Conservation (phyloP, 2,113 vertebrate species). For the Brachyistius frenatus region DNA sequence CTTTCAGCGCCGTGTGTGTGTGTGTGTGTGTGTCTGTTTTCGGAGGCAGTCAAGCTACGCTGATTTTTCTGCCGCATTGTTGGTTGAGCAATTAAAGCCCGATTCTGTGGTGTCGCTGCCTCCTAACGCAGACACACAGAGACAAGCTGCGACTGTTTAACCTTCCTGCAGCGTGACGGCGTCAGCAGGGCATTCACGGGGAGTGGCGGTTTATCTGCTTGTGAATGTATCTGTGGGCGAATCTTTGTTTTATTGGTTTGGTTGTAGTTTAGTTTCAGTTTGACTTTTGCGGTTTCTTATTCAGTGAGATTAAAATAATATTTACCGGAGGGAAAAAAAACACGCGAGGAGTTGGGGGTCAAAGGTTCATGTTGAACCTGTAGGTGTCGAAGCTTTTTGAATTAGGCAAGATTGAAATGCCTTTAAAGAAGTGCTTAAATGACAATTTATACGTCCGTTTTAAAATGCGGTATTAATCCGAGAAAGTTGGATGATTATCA, state of each 20-base stretch:
- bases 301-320: too few species aligned
- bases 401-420: too few species aligned
- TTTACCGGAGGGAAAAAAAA: too few species aligned
- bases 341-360: too few species aligned
- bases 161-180: neutral
- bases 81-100: slow-evolving; percentile 50
- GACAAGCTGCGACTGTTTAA: slow-evolving; percentile 25
- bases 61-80: slow-evolving; percentile 29
- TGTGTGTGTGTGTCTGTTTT: slow-evolving; percentile 30
- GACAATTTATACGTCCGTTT: too few species aligned
- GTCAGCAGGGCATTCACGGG: neutral
- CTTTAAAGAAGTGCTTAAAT: too few species aligned
- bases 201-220: slow-evolving; percentile 3
- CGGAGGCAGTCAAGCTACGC: slow-evolving; percentile 50
- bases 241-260: neutral
- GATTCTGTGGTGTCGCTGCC: slow-evolving; percentile 7
- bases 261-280: too few species aligned
- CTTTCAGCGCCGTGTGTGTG: slow-evolving; percentile 39
- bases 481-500: too few species aligned
- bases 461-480: too few species aligned
- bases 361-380: too few species aligned
- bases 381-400: too few species aligned
- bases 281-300: too few species aligned
- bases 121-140: neutral
- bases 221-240: neutral